A percentile compares a stretch with the other conserved stretches of the same genome.
phyloP scores from a whole-genome alignment of 2,888 invertebrate genomes.

The Sinodicranocentrus sp. region DNA sequence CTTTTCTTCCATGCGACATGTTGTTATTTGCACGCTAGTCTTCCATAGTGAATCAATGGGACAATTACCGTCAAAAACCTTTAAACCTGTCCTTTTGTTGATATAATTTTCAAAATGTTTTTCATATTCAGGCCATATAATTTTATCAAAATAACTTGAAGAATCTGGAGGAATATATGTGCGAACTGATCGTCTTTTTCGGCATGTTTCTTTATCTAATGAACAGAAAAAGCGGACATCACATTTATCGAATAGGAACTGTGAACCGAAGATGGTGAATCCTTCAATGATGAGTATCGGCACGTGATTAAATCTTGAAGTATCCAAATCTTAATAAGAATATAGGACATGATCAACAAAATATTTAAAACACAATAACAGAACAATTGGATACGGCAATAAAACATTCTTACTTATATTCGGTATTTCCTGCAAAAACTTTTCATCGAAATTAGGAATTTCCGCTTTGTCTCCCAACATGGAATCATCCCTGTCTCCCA shows the following conservation, averaged over 20 bases:
- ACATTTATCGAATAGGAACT: constrained; percentile 67
- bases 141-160: constrained; percentile 73
- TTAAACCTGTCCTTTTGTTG: constrained; percentile 52
- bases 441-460: constrained; percentile 72
- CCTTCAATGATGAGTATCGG: constrained; percentile 75
- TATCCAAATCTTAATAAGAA: constrained; percentile 70
- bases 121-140: constrained; percentile 73
- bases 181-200: constrained; percentile 55
- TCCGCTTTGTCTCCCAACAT: constrained; percentile 37
- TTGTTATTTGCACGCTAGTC: constrained; percentile 55
- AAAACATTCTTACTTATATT: constrained; percentile 66
- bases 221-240: constrained; percentile 73
- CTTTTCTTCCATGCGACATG: constrained; percentile 67
- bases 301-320: constrained; percentile 67
- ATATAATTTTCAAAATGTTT: constrained; percentile 67
- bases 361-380: not conserved
- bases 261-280: constrained; percentile 70
- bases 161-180: constrained; percentile 72
- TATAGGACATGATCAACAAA: not conserved
- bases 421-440: constrained; percentile 60
- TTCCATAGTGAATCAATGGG: constrained; percentile 65
- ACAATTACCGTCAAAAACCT: constrained; percentile 65
- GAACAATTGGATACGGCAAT: not conserved
- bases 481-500: too few relatives aligned
- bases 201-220: constrained; percentile 69